Base-by-base conservation (phyloP, 2,888 invertebrate species). In the Lordiphosa fenestrarum region DNA sequence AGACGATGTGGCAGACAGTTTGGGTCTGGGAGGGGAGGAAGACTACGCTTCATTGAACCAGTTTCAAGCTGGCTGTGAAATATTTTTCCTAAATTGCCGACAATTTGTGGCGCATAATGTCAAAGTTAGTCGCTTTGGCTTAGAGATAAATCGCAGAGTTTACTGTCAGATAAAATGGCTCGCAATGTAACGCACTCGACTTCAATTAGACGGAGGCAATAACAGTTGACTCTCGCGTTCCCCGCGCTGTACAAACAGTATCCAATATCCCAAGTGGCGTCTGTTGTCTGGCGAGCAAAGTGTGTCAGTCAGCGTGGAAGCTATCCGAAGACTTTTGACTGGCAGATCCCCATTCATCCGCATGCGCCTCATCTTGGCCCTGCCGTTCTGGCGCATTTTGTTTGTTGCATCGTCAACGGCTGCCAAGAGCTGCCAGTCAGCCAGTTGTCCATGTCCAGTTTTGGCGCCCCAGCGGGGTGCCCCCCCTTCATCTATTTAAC, bases 51-150 rank as follows among this genome's bases (percentile, higher is more conserved):
- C 73, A 75, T 55, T 71, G 67, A 53, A 59, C 60, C 46, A 46
- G 47, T 55, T 54, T 48, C 47, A 42, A 37, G 42, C 53, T 50
- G 46, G 64, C 71, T 68, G 82, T 77, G 61, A 74, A 59, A 69
- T 66, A 73, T 58, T 47, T 57, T 30, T 38, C 54, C 38, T 38
- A 76, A 83, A 83, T 83, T 69, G 73, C 77, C 73, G 64, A 76
- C 81, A 76, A 71, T 83, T 83, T 81, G 76, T 70, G 84, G 73
- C 70, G 62, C 73, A 75, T 83, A 80, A 83, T 83, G 81, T 80
- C 80, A 80, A 83, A 80, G 81, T 76, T 72, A 67, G 62, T 66
- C 67, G 60, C 30, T 30, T 30, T 30, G 30, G 57, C 59, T 46
- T 56, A 42, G 6, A 39, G 50, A 13, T 59, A 40, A 13, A 55